A percentile compares a stretch with the other conserved stretches of the same genome.
phyloP scores from a whole-genome alignment of 2,113 vertebrate genomes.

The Cochlearius cochlearius region DNA sequence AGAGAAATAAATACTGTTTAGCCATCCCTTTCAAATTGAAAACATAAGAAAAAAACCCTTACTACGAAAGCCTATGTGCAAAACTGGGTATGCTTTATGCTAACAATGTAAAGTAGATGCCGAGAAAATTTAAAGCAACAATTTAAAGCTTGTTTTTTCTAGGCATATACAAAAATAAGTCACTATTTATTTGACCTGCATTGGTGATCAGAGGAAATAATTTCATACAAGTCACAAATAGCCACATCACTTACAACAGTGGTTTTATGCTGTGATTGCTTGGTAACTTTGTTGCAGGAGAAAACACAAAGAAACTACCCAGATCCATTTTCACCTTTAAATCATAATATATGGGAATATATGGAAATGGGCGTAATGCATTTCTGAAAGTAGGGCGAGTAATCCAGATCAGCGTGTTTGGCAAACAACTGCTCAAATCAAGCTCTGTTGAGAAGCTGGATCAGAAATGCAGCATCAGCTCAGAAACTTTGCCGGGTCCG shows the following conservation, averaged over 20 bases:
- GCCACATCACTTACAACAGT: neutral
- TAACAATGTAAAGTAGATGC: neutral
- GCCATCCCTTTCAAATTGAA: neutral
- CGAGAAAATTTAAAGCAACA: neutral
- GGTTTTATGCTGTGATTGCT: neutral
- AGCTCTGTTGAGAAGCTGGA: neutral
- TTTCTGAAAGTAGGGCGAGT: neutral
- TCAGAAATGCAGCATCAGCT: neutral
- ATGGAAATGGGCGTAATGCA: neutral
- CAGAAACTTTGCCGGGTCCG: neutral
- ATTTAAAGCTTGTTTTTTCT: neutral
- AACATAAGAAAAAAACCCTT: rapidly evolving
- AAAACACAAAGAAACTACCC: neutral
- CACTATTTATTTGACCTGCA: neutral
- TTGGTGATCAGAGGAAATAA: neutral
- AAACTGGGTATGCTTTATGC: neutral
- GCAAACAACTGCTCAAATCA: neutral
- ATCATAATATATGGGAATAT: neutral
- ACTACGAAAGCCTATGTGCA: neutral
- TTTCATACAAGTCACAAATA: neutral
- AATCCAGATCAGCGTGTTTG: neutral
- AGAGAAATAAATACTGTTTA: neutral
- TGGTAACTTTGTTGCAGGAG: neutral
- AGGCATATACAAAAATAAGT: neutral
- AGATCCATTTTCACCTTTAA: neutral